Evolutionary conservation across 2,888 invertebrate species (phyloP), one percentile per base, ranked within the genome.

Genomic region (Toxonevra muliebris): DNA sequence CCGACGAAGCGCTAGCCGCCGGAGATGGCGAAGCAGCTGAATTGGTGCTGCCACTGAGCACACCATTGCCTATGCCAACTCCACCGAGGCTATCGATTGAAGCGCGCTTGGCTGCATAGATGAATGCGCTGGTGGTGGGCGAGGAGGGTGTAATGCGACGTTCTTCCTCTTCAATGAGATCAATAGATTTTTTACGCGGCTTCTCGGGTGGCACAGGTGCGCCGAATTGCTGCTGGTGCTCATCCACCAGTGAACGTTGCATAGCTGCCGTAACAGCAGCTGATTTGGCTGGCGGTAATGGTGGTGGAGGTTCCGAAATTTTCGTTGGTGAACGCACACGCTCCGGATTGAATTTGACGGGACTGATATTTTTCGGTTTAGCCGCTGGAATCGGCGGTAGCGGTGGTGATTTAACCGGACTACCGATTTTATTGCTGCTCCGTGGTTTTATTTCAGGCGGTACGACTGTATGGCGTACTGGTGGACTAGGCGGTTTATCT

Each of bases 371-470:
- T 75, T 82, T 84, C 72, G 85, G 84, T 73, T 85, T 85, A 45
- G 78, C 78, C 45, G 82, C 80, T 66, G 85, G 84, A 74, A 85
- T 82, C 5, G 84, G 83, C 64, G 85, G 84, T 74, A 84, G 72
- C 61, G 85, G 83, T 17, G 84, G 83, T 61, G 84, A 84, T 74
- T 84, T 84, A 0, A 83, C 81, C 2, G 86, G 86, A 67, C 86
- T 85, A 54, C 83, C 83, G 42, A 84, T 80, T 69, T 84, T 80
- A 57, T 78, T 81, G 11, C 76, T 77, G 61, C 82, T 84, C 20
- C 85, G 77, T 41, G 86, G 86, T 67, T 85, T 86, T 3, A 86
- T 84, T 75, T 85, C 86, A 0, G 86, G 85, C 71, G 85, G 86
- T 66, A 76, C 77, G 19, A 77, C 75, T 19, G 76, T 76, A 67